phyloP scores from a whole-genome alignment of 2,113 vertebrate species.

The Triplophysa tibetana region DNA sequence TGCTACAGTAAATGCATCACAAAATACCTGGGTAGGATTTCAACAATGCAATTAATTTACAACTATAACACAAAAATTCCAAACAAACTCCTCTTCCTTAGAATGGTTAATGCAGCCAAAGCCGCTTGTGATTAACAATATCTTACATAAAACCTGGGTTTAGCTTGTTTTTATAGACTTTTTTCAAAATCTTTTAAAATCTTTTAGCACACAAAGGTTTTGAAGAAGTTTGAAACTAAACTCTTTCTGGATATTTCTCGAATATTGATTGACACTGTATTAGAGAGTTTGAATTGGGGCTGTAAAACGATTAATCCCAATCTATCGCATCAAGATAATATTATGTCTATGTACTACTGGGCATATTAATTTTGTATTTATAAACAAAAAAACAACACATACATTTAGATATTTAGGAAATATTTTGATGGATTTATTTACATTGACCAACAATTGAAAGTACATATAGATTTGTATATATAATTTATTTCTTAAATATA shows the following conservation, averaged over 20 bases:
- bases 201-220: neutral
- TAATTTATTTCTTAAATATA: too few relatives aligned
- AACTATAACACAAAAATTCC: neutral
- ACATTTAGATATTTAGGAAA: too few relatives aligned
- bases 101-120: neutral
- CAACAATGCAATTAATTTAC: neutral
- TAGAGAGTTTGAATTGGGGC: too few relatives aligned
- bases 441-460: too few relatives aligned
- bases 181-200: neutral
- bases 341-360: too few relatives aligned
- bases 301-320: too few relatives aligned
- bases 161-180: neutral
- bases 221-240: neutral
- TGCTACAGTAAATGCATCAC: neutral
- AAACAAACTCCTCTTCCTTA: neutral
- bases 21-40: slow-evolving; percentile 3
- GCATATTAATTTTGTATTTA: too few relatives aligned
- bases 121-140: neutral
- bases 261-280: neutral
- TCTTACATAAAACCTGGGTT: neutral
- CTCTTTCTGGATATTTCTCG: neutral
- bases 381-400: too few relatives aligned
- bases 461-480: too few relatives aligned
- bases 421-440: too few relatives aligned
- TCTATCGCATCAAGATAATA: too few relatives aligned